Conservation (phyloP, 2,797 vertebrate genomes). For the Emydoidea blandingii region DNA sequence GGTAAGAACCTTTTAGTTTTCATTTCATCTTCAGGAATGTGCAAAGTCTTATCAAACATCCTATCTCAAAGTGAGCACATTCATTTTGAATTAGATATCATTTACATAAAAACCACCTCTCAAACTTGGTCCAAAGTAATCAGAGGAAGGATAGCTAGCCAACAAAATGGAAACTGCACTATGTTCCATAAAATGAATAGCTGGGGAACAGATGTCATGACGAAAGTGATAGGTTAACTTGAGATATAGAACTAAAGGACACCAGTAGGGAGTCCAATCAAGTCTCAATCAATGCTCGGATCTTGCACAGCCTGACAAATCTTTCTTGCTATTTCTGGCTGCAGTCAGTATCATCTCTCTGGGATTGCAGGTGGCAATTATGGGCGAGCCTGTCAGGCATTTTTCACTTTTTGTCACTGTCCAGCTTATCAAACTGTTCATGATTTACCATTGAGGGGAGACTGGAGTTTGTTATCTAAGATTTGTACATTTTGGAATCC, state of each 20-base stretch:
- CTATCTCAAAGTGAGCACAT: conserved; percentile 36
- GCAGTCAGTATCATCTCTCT: background rate
- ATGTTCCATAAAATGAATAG: conserved; percentile 16
- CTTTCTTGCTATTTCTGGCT: conserved; percentile 52
- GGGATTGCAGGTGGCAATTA: conserved; percentile 53
- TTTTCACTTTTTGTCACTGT: background rate
- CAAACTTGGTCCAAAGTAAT: conserved; percentile 53
- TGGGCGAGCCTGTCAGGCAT: background rate
- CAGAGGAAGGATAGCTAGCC: conserved; percentile 47
- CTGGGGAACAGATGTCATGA: conserved; percentile 58
- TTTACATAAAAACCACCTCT: conserved; percentile 11
- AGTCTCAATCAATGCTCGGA: conserved; percentile 63
- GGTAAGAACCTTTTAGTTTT: background rate
- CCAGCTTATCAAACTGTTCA: background rate
- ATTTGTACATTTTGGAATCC: background rate
- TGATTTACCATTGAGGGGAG: background rate
- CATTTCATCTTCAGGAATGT: background rate
- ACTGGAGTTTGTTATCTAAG: background rate
- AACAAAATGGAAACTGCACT: conserved; percentile 41
- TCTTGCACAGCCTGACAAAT: conserved; percentile 59
- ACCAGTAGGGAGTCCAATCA: conserved; percentile 59
- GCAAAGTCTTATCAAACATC: background rate
- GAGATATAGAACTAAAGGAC: conserved; percentile 46
- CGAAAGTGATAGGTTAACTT: conserved; percentile 63
- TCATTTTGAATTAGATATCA: conserved; percentile 40